Conservation (phyloP, 2,113 vertebrate species). For the Neopipo cinnamomea region DNA sequence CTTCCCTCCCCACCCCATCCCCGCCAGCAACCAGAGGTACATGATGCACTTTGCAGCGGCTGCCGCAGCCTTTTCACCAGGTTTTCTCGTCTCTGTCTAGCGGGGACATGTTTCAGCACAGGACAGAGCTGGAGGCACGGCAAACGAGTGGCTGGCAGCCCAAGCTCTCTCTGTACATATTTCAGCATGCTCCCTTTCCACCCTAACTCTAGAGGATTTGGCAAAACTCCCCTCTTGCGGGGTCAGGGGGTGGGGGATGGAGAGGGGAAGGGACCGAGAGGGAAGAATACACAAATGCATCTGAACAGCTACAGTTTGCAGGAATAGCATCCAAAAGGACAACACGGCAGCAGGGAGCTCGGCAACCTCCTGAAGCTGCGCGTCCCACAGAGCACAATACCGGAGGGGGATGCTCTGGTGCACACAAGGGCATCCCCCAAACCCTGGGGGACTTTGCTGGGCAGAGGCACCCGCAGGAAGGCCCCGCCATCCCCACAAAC, state of each 20-base stretch:
- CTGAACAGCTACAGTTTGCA: background rate
- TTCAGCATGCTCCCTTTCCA: background rate
- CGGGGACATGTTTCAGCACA: background rate
- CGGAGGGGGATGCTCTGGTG: background rate
- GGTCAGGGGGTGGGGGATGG: background rate
- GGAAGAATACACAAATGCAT: background rate
- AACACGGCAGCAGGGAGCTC: background rate
- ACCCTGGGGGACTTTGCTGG: background rate
- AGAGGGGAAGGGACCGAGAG: background rate
- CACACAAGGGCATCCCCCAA: background rate
- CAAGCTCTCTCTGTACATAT: background rate
- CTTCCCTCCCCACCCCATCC: slow-evolving; percentile 46
- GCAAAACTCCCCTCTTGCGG: background rate
- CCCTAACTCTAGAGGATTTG: background rate
- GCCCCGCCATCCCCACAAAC: background rate
- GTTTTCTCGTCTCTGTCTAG: slow-evolving; percentile 21
- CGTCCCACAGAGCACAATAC: accelerated
- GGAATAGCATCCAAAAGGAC: background rate
- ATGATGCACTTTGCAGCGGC: slow-evolving; percentile 26
- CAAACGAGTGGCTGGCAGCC: background rate
- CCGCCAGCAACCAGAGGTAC: slow-evolving; percentile 54
- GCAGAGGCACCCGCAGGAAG: background rate
- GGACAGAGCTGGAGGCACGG: background rate
- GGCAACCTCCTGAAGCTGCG: background rate
- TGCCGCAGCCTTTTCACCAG: slow-evolving; percentile 1